Conservation (phyloP, 2,797 vertebrate species). For the Sparus aurata region DNA sequence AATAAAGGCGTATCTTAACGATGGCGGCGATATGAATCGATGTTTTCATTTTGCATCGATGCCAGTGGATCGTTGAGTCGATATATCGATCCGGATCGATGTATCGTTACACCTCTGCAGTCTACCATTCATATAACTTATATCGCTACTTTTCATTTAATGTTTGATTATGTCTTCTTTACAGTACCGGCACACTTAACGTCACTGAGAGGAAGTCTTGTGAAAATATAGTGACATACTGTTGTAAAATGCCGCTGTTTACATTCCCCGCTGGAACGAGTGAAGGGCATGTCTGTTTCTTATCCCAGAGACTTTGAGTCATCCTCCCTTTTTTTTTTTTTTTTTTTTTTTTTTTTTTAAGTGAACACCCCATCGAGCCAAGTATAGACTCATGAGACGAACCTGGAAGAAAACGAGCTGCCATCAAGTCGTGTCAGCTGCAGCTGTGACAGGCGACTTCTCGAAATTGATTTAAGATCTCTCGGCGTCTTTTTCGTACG, state of each 20-base stretch:
- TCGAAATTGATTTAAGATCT: conserved; percentile 32
- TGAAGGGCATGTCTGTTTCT: conserved; percentile 62
- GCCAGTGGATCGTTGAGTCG: too few species aligned
- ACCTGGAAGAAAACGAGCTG: conserved; percentile 37
- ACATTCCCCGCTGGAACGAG: conserved; percentile 65
- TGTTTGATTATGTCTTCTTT: conserved; percentile 38
- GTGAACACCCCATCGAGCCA: conserved; percentile 46
- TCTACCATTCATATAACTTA: conserved; percentile 1
- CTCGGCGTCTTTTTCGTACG: conserved; percentile 2
- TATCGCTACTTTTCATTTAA: background rate
- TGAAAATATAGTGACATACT: conserved; percentile 51
- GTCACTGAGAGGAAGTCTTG: conserved; percentile 46
- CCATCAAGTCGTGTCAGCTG: conserved; percentile 32
- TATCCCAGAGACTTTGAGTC: conserved; percentile 55
- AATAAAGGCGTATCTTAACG: too few species aligned
- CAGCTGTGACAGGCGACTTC: conserved; percentile 14
- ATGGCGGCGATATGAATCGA: too few species aligned
- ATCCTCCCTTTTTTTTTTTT: conserved; percentile 53
- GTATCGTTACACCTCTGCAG: background rate
- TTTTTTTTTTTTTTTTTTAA: background rate
- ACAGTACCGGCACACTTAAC: conserved; percentile 37
- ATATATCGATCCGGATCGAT: too few species aligned
- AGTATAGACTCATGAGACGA: conserved; percentile 46
- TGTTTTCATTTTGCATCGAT: too few species aligned
- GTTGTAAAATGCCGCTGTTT: conserved; percentile 71